phyloP scores from a whole-genome alignment of 2,113 vertebrate genomes.

The Microcebus lehilahytsara region DNA sequence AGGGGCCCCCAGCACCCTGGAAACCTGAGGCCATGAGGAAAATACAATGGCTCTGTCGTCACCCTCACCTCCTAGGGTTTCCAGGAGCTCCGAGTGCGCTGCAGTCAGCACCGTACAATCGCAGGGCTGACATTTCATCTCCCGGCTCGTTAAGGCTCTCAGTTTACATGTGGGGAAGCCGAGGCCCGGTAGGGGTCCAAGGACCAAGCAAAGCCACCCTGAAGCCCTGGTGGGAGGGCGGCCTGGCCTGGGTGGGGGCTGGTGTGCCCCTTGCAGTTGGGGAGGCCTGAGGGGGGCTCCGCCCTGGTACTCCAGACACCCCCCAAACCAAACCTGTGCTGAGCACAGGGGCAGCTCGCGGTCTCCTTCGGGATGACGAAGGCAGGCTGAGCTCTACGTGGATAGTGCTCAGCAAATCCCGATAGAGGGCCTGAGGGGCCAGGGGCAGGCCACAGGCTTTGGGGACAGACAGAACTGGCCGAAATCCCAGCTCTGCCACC shows the following conservation, averaged over 20 bases:
- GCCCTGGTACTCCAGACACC: not conserved
- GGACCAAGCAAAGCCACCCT: not conserved
- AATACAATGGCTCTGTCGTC: not conserved
- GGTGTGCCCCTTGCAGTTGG: not conserved
- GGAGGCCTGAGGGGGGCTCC: too few relatives aligned
- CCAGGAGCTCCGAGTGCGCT: not conserved
- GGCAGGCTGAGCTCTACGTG: not conserved
- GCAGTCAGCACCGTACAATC: not conserved
- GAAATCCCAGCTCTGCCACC: not conserved
- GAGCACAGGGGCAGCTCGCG: not conserved
- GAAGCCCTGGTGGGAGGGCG: not conserved
- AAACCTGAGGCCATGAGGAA: not conserved
- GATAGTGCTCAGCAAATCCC: not conserved
- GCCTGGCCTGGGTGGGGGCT: rapidly evolving
- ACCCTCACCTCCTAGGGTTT: constrained; percentile 39
- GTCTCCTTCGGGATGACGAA: not conserved
- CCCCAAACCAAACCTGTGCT: not conserved
- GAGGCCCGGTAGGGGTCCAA: not conserved
- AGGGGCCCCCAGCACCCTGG: not conserved
- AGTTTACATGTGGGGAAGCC: not conserved
- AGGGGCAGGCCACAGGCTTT: not conserved
- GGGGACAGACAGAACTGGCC: not conserved
- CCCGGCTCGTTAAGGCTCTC: not conserved
- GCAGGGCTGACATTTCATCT: constrained; percentile 3
- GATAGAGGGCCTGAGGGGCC: not conserved